These are phyloP conservation scores for Syrista parreyssii DNA, from an alignment of 2,888 invertebrate genomes.

Conservation along the genomic window DNA sequence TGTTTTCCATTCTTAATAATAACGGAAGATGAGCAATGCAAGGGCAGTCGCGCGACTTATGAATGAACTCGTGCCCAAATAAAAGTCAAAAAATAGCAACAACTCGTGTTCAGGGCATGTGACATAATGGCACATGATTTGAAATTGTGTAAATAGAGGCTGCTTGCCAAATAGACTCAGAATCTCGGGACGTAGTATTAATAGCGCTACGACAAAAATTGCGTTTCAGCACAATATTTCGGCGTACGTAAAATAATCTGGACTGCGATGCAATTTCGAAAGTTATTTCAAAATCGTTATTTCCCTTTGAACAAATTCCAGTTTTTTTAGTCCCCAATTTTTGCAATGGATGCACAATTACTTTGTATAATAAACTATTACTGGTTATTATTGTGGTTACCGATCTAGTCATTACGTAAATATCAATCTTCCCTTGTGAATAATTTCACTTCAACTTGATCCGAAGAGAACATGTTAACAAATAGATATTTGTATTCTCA, in stretches of 20 bases:
- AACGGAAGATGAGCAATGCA: neutral
- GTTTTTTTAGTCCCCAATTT: neutral
- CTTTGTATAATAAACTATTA: neutral
- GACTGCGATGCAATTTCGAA: neutral
- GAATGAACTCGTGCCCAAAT: neutral
- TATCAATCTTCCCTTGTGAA: neutral
- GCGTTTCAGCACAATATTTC: constrained; percentile 19
- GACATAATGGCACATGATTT: constrained; percentile 30
- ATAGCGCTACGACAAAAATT: constrained; percentile 11
- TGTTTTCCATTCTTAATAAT: neutral
- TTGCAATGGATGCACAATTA: neutral
- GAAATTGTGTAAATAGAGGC: constrained; percentile 35
- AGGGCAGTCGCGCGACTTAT: neutral
- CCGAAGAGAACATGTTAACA: neutral
- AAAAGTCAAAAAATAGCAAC: neutral
- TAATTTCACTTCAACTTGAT: neutral
- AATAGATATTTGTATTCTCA: neutral
- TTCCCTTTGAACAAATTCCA: constrained; percentile 2
- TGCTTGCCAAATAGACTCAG: constrained; percentile 31
- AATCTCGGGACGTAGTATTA: constrained; percentile 14
- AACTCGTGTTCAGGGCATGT: constrained; percentile 15
- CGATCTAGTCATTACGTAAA: neutral
- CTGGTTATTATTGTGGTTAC: neutral
- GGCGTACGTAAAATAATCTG: neutral
- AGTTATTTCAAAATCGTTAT: constrained; percentile 7